phyloP scores from a whole-genome alignment of 2,888 invertebrate genomes.

The Ctena decussata region DNA sequence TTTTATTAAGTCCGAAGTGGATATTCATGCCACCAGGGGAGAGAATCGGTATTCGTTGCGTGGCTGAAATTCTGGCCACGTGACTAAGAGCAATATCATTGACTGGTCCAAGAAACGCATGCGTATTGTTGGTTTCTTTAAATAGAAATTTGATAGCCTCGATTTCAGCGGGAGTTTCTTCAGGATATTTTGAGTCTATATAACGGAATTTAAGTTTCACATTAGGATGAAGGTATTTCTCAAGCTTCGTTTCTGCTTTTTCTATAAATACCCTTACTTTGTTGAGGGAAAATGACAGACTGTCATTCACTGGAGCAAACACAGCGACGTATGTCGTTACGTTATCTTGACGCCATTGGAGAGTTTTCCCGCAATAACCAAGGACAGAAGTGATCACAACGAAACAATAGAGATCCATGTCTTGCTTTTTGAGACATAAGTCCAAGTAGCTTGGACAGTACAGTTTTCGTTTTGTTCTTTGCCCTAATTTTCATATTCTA shows the following conservation, averaged over 20 bases:
- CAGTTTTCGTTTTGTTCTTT: no score
- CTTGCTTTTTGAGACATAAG: no score
- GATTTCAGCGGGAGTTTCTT: constrained; percentile 34
- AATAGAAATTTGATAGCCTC: constrained; percentile 29
- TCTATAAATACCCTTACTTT: constrained; percentile 37
- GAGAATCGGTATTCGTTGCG: constrained; percentile 38
- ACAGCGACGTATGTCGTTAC: constrained; percentile 15
- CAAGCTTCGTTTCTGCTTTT: constrained; percentile 17
- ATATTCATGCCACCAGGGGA: constrained; percentile 52
- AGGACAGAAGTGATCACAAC: no score
- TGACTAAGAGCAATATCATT: constrained; percentile 29
- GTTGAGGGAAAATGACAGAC: constrained; percentile 8
- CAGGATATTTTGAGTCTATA: constrained; percentile 39
- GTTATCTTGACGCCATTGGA: not conserved
- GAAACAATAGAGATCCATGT: no score
- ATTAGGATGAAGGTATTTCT: not conserved
- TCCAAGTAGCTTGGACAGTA: no score
- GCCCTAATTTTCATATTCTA: no score
- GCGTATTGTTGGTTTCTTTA: constrained; percentile 4
- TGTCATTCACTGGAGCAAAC: constrained; percentile 34
- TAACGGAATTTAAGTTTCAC: constrained; percentile 7
- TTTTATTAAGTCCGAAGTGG: constrained; percentile 52
- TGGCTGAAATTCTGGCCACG: constrained; percentile 47
- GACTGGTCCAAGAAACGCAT: constrained; percentile 48
- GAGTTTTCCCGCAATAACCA: no score